A percentile compares a stretch with the other conserved stretches of the same genome.
Evolutionary conservation across 1,140 invertebrate species (phyloP).

Genomic region (Drosophila lacertosa): DNA sequence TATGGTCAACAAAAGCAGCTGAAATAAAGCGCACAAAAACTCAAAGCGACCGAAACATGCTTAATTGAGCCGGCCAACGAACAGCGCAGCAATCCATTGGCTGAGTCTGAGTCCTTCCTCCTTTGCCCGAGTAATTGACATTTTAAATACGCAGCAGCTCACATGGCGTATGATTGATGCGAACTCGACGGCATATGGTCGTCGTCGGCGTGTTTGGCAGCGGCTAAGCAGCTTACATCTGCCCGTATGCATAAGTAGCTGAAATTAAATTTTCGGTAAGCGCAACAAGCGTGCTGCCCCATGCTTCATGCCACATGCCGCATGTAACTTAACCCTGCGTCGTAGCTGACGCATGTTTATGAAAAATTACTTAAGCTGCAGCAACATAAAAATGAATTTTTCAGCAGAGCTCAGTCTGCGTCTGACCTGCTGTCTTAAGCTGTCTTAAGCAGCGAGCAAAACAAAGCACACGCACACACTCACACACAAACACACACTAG

Average conservation of each 20-base stretch:
- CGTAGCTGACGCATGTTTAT: constrained; percentile 55
- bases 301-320: neutral
- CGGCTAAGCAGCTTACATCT: constrained; percentile 60
- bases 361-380: constrained; percentile 78
- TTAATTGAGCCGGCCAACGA: constrained; percentile 48
- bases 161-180: constrained; percentile 26
- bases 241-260: constrained; percentile 71
- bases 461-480: constrained; percentile 41
- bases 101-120: neutral
- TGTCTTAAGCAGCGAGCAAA: constrained; percentile 68
- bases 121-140: constrained; percentile 54
- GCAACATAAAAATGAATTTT: constrained; percentile 80
- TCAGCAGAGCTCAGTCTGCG: constrained; percentile 61
- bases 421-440: constrained; percentile 65
- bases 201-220: neutral
- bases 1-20: constrained; percentile 61
- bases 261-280: constrained; percentile 70
- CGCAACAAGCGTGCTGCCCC: constrained; percentile 45
- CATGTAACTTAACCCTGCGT: constrained; percentile 1
- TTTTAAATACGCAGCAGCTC: constrained; percentile 60
- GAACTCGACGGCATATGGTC: constrained; percentile 23
- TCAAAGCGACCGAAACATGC: constrained; percentile 24
- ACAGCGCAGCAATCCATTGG: neutral
- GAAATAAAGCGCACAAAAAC: constrained; percentile 12
- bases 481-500: constrained; percentile 1